Evolutionary conservation across 2,888 invertebrate species (phyloP).

Genomic region (Oxyscelio sp.): DNA sequence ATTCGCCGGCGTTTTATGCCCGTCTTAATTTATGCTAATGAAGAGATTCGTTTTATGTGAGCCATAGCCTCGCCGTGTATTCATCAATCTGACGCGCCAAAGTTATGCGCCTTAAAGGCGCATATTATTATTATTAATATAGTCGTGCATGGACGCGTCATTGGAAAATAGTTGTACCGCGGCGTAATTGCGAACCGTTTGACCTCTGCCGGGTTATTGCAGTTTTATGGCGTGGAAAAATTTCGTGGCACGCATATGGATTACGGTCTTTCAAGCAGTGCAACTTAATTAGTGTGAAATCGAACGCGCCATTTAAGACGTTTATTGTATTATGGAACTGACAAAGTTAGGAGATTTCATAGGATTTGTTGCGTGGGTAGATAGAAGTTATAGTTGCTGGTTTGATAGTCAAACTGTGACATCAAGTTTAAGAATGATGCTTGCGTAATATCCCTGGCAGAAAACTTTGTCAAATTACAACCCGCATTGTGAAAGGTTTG

Average conservation of each 20-base stretch:
- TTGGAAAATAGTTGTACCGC: constrained; percentile 53
- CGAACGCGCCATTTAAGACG: no score
- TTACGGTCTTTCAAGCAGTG: constrained; percentile 41
- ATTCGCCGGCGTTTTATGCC: constrained; percentile 11
- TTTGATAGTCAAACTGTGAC: no score
- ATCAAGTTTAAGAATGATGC: no score
- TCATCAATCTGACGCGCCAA: constrained; percentile 43
- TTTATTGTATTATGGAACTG: constrained; percentile 37
- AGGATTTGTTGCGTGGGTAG: no score
- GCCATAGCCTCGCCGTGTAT: constrained; percentile 30
- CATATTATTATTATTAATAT: constrained; percentile 53
- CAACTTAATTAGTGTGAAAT: constrained; percentile 47
- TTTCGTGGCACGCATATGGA: constrained; percentile 55
- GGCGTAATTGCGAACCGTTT: constrained; percentile 39
- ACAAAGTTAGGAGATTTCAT: no score
- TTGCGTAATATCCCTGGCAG: no score
- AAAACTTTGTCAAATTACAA: no score
- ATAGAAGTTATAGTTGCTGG: no score
- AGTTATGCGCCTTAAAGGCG: constrained; percentile 43
- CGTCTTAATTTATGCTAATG: constrained; percentile 58
- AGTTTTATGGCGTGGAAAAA: constrained; percentile 49
- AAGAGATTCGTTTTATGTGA: constrained; percentile 48
- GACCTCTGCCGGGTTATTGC: constrained; percentile 47
- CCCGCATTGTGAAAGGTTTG: no score
- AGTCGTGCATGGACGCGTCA: constrained; percentile 47